Base-by-base conservation (phyloP, 1,140 invertebrate genomes). In the Microplitis demolitor region DNA sequence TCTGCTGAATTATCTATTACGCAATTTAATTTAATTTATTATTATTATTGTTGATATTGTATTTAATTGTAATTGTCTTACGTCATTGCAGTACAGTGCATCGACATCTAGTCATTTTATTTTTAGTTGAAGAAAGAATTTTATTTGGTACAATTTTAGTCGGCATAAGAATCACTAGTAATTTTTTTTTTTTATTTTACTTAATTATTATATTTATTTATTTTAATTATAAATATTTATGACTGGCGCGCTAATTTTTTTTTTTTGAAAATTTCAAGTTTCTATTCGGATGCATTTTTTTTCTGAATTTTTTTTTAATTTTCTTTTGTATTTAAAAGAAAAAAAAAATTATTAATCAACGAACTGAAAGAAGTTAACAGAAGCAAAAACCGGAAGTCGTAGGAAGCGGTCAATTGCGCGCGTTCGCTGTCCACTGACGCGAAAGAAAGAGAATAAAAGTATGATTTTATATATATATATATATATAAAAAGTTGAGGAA, bases 371-470 rank as follows among this genome's bases (percentile, higher is more conserved):
- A 39, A 39, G 6, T 39, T 39, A 39, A 39, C 39, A 39, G 39
- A 70, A 77, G 67, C 78, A 66, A 77, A 74, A 82, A 78, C 75
- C 82, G 84, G 82, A 85, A 84, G 79, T 83, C 83, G 83, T 86
- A 84, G 82, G 84, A 84, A 84, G 82, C 74, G 74, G 78, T 77
- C 83, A 82, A 84, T 84, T 84, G 80, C 77, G 80, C 79, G 71
- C 75, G 74, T 68, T 67, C 24, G 14, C 71, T 16, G 71, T 83
- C 76, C 78, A 69, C 76, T 70, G 70, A 66, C 76, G 72, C 74
- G 72, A 79, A 73, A 71, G 62, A 74, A 75, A 50, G 75, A 74
- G 71, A 53, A 73, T 54, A 54, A 56, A 56, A 11, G 39, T 39
- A 39, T 39, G 39, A 39, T 39, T 39, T 39, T 6, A 39, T 6